Evolutionary conservation across 2,113 vertebrate genomes (phyloP).

Genomic region (Suricata suricatta): DNA sequence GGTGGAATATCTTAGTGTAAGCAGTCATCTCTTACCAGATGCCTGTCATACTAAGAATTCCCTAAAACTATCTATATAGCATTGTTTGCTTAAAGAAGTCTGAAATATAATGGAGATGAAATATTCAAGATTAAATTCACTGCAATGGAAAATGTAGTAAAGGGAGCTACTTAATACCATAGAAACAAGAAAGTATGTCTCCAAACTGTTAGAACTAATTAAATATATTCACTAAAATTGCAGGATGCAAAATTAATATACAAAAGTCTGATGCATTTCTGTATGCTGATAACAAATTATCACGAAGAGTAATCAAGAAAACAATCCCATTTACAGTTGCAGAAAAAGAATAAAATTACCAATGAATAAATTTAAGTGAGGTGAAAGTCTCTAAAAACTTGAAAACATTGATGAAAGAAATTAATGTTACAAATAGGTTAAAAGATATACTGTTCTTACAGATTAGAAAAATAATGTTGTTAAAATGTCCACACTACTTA

Average conservation of each 20-base stretch:
- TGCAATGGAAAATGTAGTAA: neutral
- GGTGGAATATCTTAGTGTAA: neutral
- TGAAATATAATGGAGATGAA: constrained; percentile 57
- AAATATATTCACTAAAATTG: neutral
- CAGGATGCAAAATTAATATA: neutral
- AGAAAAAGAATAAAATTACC: neutral
- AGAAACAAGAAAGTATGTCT: constrained; percentile 64
- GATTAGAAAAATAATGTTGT: neutral
- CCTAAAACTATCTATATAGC: neutral
- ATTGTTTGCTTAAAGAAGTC: constrained; percentile 42
- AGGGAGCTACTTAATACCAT: constrained; percentile 63
- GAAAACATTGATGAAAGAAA: neutral
- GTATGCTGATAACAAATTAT: neutral
- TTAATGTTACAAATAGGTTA: neutral
- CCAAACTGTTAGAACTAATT: neutral
- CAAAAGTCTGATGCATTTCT: neutral
- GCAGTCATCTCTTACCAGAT: neutral
- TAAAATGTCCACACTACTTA: neutral
- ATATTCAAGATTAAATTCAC: constrained; percentile 56
- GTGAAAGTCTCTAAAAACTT: neutral
- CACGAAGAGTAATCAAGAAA: neutral
- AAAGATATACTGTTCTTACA: neutral
- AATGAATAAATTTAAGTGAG: neutral
- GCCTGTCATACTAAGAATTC: constrained; percentile 16
- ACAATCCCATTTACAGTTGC: neutral